Conservation (phyloP, 1,140 invertebrate genomes). For the Drosophila aff. region DNA sequence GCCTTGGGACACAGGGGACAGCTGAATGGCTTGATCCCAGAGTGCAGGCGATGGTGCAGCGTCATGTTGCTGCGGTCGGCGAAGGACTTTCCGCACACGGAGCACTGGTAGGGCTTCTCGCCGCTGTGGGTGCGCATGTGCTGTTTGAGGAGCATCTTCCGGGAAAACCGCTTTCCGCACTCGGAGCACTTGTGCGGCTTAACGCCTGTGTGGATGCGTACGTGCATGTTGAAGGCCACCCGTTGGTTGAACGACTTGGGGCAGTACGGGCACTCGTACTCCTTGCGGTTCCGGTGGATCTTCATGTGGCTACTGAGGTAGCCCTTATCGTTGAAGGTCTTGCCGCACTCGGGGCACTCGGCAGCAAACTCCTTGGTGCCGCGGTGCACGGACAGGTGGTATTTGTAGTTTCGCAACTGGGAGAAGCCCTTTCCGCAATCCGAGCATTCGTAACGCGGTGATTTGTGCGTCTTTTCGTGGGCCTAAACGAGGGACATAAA, state of each 20-base stretch:
- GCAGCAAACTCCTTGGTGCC: conserved; percentile 91
- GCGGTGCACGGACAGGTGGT: conserved; percentile 90
- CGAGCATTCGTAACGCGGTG: conserved; percentile 90
- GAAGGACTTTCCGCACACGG: conserved; percentile 86
- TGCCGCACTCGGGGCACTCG: conserved; percentile 91
- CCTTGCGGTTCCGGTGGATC: conserved; percentile 91
- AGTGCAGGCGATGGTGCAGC: conserved; percentile 91
- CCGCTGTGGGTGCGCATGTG: conserved; percentile 91
- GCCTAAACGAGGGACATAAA: conserved; percentile 46
- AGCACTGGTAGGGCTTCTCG: conserved; percentile 83
- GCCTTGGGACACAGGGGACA: conserved; percentile 94
- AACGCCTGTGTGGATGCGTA: conserved; percentile 91
- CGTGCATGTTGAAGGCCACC: conserved; percentile 93
- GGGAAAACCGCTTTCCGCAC: conserved; percentile 94
- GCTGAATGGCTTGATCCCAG: conserved; percentile 94
- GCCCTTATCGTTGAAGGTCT: conserved; percentile 91
- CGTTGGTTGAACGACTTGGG: conserved; percentile 92
- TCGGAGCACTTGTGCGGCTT: conserved; percentile 94
- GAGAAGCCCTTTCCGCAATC: conserved; percentile 93
- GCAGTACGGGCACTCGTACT: conserved; percentile 90
- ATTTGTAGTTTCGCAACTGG: conserved; percentile 91
- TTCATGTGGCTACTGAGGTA: conserved; percentile 93
- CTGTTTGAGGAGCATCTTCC: conserved; percentile 92
- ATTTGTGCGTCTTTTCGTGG: conserved; percentile 84
- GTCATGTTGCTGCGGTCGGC: conserved; percentile 94